Conservation (phyloP, 2,888 invertebrate genomes). For the Cephus nigrinus region DNA sequence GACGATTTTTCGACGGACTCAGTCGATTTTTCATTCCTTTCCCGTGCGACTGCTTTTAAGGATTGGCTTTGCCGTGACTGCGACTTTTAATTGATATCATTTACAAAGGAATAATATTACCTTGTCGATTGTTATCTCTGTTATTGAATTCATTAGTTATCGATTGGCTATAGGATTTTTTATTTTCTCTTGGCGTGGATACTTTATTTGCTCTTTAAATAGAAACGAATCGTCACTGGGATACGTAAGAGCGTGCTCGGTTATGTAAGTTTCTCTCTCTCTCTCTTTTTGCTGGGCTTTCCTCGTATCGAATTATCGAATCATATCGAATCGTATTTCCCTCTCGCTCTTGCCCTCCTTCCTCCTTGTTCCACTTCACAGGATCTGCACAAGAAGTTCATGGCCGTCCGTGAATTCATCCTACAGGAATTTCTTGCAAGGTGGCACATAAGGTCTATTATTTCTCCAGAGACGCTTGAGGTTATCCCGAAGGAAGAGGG, state of each 20-base stretch:
- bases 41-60: too few species aligned
- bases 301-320: neutral
- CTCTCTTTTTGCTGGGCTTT: neutral
- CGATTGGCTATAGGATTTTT: neutral
- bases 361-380: neutral
- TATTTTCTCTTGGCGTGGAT: neutral
- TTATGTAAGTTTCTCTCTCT: neutral
- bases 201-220: neutral
- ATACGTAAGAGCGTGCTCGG: neutral
- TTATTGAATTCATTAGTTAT: too few species aligned
- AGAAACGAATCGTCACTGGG: neutral
- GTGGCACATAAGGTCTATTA: constrained; percentile 10
- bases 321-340: neutral
- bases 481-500: neutral
- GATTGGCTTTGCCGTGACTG: too few species aligned
- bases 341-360: neutral
- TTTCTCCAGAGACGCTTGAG: constrained; percentile 13
- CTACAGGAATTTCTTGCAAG: constrained; percentile 7
- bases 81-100: too few species aligned
- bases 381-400: constrained; percentile 1
- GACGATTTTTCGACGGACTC: too few species aligned
- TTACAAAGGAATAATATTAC: too few species aligned
- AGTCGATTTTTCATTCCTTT: too few species aligned
- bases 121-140: too few species aligned
- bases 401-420: neutral